A percentile compares a stretch with the other conserved stretches of the same genome.
Conservation (phyloP, 64 coral and sea anemone species). For the Hydrozoanthus tunicans region DNA sequence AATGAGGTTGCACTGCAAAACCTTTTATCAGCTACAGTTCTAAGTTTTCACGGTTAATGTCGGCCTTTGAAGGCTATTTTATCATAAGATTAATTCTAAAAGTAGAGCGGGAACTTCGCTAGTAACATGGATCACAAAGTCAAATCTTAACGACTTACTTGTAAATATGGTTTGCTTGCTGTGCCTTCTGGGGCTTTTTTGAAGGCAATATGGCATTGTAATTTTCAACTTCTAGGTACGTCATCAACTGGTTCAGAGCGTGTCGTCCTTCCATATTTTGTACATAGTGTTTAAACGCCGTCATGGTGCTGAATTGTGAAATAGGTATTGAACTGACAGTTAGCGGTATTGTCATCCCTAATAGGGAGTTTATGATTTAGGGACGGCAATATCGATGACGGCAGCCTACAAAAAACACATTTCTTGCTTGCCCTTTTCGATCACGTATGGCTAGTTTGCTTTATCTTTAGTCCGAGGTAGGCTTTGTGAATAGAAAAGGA, state of each 20-base stretch:
- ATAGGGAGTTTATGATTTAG: neutral
- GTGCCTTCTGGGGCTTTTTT: constrained; percentile 81
- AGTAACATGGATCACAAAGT: neutral
- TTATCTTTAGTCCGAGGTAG: too few species aligned
- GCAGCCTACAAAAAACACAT: too few species aligned
- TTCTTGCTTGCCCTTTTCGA: too few species aligned
- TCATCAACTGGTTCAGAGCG: constrained; percentile 79
- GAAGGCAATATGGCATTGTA: constrained; percentile 82
- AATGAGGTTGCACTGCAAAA: too few species aligned
- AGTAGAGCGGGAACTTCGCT: neutral
- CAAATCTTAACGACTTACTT: constrained; percentile 53
- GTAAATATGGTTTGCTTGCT: constrained; percentile 83
- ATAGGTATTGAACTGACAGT: neutral
- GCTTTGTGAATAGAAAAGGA: too few species aligned
- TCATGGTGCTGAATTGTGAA: constrained; percentile 66
- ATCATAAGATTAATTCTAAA: too few species aligned
- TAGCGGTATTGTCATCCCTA: neutral
- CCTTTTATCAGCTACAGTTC: too few species aligned
- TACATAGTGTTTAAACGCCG: constrained; percentile 87
- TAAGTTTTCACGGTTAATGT: too few species aligned
- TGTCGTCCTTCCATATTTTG: constrained; percentile 92
- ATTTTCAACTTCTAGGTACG: constrained; percentile 88
- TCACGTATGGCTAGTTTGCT: too few species aligned
- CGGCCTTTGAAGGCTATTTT: too few species aligned
- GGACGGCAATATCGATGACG: too few species aligned